These are phyloP conservation scores for Coelopa frigida DNA, from an alignment of 1,140 invertebrate species.

Conservation along the genomic window DNA sequence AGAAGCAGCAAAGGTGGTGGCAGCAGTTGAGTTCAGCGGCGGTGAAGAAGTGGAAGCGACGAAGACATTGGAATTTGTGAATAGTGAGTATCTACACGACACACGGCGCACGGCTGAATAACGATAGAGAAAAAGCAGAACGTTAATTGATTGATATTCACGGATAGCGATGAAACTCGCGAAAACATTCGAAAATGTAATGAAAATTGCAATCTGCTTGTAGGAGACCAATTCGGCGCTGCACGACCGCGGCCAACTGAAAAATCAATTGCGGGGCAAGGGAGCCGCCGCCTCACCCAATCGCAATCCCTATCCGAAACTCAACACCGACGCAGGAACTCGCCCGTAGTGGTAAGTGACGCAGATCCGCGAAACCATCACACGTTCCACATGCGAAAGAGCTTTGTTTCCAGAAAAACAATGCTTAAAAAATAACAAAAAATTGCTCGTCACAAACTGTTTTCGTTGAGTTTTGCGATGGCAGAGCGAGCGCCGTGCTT, in stretches of 20 bases:
- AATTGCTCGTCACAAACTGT: too few species aligned
- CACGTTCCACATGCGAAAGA: too few species aligned
- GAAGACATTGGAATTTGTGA: conserved; percentile 10
- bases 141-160: too few species aligned
- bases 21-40: neutral
- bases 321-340: neutral
- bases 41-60: neutral
- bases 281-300: too few species aligned
- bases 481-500: conserved; percentile 15
- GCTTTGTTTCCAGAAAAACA: too few species aligned
- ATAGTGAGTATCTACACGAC: conserved; percentile 6
- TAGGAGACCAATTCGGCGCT: neutral
- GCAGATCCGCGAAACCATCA: neutral
- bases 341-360: neutral
- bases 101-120: conserved; percentile 2
- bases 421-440: too few species aligned
- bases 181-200: neutral
- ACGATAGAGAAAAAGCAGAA: conserved; percentile 9
- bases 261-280: neutral
- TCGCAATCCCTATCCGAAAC: neutral
- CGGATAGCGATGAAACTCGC: neutral
- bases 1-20: neutral
- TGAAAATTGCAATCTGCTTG: neutral
- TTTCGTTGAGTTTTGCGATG: neutral
- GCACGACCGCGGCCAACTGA: neutral